Conservation (phyloP, 2,797 vertebrate species). For the Loris lydekkerianus region DNA sequence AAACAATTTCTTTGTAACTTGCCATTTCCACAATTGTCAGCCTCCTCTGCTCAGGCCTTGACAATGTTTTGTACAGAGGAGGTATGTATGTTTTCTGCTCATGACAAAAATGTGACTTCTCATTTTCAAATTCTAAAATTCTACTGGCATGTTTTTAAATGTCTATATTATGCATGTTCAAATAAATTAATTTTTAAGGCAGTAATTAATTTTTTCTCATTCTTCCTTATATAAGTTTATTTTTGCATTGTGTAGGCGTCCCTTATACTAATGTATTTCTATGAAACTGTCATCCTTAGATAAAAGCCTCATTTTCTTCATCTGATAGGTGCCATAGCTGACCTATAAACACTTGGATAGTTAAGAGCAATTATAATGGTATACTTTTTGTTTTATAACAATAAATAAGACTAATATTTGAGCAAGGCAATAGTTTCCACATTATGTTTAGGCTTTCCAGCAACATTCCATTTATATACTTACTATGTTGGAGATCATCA, state of each 20-base stretch:
- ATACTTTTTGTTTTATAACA: background rate
- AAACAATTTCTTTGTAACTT: background rate
- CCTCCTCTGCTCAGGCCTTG: background rate
- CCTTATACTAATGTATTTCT: background rate
- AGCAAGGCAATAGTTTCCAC: background rate
- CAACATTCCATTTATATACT: background rate
- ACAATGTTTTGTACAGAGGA: background rate
- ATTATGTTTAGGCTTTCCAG: background rate
- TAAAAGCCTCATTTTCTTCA: background rate
- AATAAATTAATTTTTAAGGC: background rate
- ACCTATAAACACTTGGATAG: background rate
- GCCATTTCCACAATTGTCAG: background rate
- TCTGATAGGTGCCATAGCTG: background rate
- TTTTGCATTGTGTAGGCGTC: background rate
- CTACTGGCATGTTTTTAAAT: background rate
- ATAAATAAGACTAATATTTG: background rate
- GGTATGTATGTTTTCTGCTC: background rate
- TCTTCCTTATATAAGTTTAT: background rate
- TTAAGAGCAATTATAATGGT: background rate
- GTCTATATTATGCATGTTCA: background rate
- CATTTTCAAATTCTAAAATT: background rate
- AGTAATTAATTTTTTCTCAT: background rate
- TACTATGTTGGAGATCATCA: background rate
- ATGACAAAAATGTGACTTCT: background rate
- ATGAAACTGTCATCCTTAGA: background rate